A percentile compares a stretch with the other conserved stretches of the same genome.
phyloP scores from a whole-genome alignment of 2,888 invertebrate genomes.

The Cheilosia grossa region DNA sequence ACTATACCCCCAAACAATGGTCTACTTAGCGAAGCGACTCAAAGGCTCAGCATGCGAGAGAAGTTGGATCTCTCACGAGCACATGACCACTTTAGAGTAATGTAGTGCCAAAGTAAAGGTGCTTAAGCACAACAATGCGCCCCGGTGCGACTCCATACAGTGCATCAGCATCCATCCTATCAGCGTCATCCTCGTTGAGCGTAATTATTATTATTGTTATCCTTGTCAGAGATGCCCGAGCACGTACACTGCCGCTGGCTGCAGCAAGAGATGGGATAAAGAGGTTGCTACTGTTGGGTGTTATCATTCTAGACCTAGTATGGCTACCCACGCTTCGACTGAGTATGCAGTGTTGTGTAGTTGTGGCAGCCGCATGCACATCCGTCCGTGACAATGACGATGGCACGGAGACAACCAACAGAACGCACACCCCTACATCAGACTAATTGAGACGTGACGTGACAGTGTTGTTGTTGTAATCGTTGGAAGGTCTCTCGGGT shows the following conservation, averaged over 20 bases:
- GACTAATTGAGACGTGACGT: slow-evolving; percentile 62
- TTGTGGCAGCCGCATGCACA: slow-evolving; percentile 63
- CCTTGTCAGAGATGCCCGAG: slow-evolving; percentile 79
- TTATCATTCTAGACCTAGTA: slow-evolving; percentile 12
- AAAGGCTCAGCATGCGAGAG: slow-evolving; percentile 26
- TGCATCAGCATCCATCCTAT: slow-evolving; percentile 51
- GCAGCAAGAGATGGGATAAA: slow-evolving; percentile 56
- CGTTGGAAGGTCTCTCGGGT: neutral
- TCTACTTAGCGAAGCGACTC: slow-evolving; percentile 53
- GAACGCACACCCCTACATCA: neutral
- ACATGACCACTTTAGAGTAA: slow-evolving; percentile 65
- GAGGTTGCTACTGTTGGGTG: slow-evolving; percentile 53
- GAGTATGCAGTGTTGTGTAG: slow-evolving; percentile 13
- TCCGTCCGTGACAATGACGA: slow-evolving; percentile 57
- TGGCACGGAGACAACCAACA: neutral
- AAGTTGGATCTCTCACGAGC: slow-evolving; percentile 21
- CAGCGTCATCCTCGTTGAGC: slow-evolving; percentile 49
- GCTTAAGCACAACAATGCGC: slow-evolving; percentile 70
- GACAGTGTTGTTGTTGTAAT: slow-evolving; percentile 29
- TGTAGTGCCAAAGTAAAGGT: slow-evolving; percentile 72
- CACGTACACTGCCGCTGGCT: slow-evolving; percentile 76
- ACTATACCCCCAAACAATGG: slow-evolving; percentile 46
- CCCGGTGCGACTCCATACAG: slow-evolving; percentile 14
- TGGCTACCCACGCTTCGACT: slow-evolving; percentile 13
- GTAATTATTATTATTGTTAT: slow-evolving; percentile 78